Percentiles rank a stretch among this genome's conserved stretches.
Evolutionary conservation across 2,888 invertebrate genomes (phyloP).

Genomic region (Epiperipatus broadwayi): DNA sequence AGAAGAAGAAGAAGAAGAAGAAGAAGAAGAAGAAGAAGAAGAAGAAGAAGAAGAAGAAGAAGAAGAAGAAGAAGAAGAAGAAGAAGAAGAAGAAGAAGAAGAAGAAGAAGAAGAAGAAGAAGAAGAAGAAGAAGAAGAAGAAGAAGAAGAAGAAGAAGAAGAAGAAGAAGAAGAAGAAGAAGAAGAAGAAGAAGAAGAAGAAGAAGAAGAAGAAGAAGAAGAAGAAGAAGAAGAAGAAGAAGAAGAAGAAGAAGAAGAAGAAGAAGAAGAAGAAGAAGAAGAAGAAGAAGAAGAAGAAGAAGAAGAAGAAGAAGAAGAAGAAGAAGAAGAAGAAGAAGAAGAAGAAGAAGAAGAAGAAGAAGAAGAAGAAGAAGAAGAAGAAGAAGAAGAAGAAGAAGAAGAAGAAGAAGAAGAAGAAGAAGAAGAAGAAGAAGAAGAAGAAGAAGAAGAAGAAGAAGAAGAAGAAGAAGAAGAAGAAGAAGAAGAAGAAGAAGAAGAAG

Average conservation of each 20-base stretch:
- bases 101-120: conserved; percentile 3
- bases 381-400: conserved; percentile 3
- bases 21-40: conserved; percentile 3
- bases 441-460: conserved; percentile 3
- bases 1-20: conserved; percentile 3
- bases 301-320: conserved; percentile 3
- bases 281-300: conserved; percentile 3
- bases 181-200: conserved; percentile 3
- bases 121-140: conserved; percentile 3
- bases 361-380: conserved; percentile 3
- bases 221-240: conserved; percentile 3
- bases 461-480: conserved; percentile 3
- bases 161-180: conserved; percentile 3
- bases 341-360: conserved; percentile 3
- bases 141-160: conserved; percentile 3
- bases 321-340: conserved; percentile 3
- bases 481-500: conserved; percentile 3
- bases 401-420: conserved; percentile 3
- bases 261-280: conserved; percentile 3
- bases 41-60: conserved; percentile 3
- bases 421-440: conserved; percentile 3
- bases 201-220: conserved; percentile 3
- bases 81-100: conserved; percentile 3
- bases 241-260: conserved; percentile 3
- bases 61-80: conserved; percentile 3